Percentiles rank a stretch among this genome's conserved stretches.
These are phyloP conservation scores for Parus major DNA, from an alignment of 2,113 vertebrate genomes.

Conservation along the genomic window DNA sequence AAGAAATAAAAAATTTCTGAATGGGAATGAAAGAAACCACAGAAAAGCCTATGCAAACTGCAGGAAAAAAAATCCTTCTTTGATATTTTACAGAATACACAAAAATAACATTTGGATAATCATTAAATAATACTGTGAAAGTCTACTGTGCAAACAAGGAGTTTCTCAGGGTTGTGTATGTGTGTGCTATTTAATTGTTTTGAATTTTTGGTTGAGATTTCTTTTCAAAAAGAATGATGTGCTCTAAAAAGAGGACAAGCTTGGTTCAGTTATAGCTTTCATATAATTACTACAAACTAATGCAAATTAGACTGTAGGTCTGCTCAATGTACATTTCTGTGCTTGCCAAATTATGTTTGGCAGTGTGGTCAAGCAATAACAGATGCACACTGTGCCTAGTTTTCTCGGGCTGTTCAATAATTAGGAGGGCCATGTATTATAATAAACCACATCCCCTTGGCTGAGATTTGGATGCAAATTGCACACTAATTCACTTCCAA, in stretches of 20 bases:
- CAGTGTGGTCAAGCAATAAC: conserved; percentile 86
- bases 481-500: conserved; percentile 86
- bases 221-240: conserved; percentile 73
- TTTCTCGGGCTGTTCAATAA: conserved; percentile 89
- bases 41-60: conserved; percentile 32
- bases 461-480: conserved; percentile 85
- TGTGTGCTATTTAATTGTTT: conserved; percentile 60
- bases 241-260: conserved; percentile 79
- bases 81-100: conserved; percentile 6
- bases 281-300: conserved; percentile 82
- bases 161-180: conserved; percentile 59
- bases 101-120: conserved; percentile 67
- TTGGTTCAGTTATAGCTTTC: conserved; percentile 78
- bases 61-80: not conserved
- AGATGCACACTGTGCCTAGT: conserved; percentile 81
- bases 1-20: conserved; percentile 28
- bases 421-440: conserved; percentile 86
- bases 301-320: conserved; percentile 82
- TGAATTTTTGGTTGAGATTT: conserved; percentile 40
- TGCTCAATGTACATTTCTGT: conserved; percentile 86
- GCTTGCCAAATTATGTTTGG: conserved; percentile 84
- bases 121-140: conserved; percentile 67
- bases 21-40: conserved; percentile 47
- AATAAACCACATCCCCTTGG: conserved; percentile 95
- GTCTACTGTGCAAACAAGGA: conserved; percentile 64